phyloP scores from a whole-genome alignment of 2,113 vertebrate species.

The Cettia cetti region DNA sequence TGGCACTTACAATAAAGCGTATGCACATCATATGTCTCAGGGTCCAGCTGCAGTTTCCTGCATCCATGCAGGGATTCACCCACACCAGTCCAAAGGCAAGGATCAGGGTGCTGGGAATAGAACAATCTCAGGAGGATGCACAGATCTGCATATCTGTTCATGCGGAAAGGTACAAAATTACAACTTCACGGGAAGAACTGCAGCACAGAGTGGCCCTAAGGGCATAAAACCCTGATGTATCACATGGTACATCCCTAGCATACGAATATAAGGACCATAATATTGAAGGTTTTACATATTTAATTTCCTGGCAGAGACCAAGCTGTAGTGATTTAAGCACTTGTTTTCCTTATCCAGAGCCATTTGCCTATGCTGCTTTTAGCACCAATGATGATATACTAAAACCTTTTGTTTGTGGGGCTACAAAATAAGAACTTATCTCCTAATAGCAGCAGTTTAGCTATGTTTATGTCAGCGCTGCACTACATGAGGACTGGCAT shows the following conservation, averaged over 20 bases:
- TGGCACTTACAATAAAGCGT: neutral
- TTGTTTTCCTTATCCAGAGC: conserved; percentile 24
- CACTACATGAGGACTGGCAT: neutral
- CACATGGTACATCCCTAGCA: conserved; percentile 6
- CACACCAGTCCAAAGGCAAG: neutral
- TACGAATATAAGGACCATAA: conserved; percentile 10
- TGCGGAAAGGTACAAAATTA: neutral
- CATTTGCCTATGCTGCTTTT: conserved; percentile 46
- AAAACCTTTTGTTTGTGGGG: conserved; percentile 49
- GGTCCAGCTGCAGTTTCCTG: neutral
- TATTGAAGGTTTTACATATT: conserved; percentile 44
- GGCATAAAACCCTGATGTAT: conserved; percentile 7
- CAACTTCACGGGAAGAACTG: neutral
- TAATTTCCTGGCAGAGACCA: conserved; percentile 47
- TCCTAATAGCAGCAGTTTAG: conserved; percentile 56
- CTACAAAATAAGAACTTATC: conserved; percentile 63
- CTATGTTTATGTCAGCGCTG: conserved; percentile 5
- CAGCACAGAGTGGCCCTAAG: neutral
- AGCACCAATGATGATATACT: conserved; percentile 40
- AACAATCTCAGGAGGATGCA: neutral
- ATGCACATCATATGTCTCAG: neutral
- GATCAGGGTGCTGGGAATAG: neutral
- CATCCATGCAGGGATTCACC: neutral
- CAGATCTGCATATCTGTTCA: neutral
- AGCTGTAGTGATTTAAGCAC: conserved; percentile 26